Conservation (phyloP, 2,888 invertebrate species). For the Gonocerus acuteangulatus region DNA sequence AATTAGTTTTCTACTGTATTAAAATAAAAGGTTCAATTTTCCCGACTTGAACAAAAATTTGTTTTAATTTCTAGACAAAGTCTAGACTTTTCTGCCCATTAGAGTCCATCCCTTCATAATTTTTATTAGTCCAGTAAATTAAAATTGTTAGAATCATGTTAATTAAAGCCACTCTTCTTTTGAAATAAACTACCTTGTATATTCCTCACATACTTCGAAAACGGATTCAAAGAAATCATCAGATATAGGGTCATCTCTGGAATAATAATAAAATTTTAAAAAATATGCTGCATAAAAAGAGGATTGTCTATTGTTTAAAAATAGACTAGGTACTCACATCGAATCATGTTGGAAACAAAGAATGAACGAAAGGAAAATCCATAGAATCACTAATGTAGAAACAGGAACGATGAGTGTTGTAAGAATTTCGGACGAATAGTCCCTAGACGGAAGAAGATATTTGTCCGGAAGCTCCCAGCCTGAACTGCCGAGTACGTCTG, state of each 20-base stretch:
- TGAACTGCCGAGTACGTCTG: constrained; percentile 13
- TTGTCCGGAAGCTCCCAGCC: constrained; percentile 28
- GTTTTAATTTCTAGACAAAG: no score
- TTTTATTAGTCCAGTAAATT: no score
- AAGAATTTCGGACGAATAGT: constrained; percentile 60
- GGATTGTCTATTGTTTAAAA: not conserved
- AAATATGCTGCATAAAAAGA: not conserved
- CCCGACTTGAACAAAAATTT: no score
- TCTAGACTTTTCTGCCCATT: no score
- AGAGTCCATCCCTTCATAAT: no score
- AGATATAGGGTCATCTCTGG: constrained; percentile 54
- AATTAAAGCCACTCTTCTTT: no score
- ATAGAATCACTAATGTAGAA: constrained; percentile 56
- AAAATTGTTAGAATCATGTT: no score
- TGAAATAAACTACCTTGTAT: constrained; percentile 42
- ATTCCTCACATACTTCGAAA: constrained; percentile 64
- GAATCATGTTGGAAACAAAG: constrained; percentile 69
- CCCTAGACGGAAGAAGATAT: constrained; percentile 56
- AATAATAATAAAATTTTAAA: constrained; percentile 40
- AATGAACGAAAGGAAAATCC: constrained; percentile 60
- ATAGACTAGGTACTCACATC: constrained; percentile 52
- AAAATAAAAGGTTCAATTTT: no score
- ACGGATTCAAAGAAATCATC: constrained; percentile 63
- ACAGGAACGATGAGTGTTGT: constrained; percentile 64
- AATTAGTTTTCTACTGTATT: no score